Percentiles rank a stretch among this genome's conserved stretches.
Evolutionary conservation across 1,140 invertebrate genomes (phyloP).

Genomic region (Matsumurasca onukii): DNA sequence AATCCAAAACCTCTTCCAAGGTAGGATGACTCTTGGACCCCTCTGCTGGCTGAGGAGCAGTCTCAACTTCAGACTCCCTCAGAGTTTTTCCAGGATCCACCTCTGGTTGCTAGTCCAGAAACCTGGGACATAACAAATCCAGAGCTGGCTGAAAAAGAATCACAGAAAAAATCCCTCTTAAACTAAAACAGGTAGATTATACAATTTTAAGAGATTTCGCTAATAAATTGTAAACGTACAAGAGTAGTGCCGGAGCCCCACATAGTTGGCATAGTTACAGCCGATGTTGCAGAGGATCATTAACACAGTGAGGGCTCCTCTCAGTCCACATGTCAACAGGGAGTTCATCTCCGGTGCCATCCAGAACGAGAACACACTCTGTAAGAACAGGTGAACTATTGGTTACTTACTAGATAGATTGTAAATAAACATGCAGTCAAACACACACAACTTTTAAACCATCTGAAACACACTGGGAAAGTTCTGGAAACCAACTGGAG

Average conservation of each 20-base stretch:
- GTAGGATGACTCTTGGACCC: too few relatives aligned
- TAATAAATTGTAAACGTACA: too few relatives aligned
- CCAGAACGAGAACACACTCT: conserved; percentile 35
- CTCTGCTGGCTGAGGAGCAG: too few relatives aligned
- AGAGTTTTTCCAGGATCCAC: neutral
- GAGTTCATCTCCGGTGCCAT: conserved; percentile 35
- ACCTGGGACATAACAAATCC: neutral
- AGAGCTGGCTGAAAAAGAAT: too few relatives aligned
- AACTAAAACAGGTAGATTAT: too few relatives aligned
- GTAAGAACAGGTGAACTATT: conserved; percentile 24
- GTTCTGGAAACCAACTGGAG: neutral
- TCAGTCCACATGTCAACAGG: conserved; percentile 16
- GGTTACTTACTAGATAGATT: neutral
- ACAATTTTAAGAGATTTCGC: too few relatives aligned
- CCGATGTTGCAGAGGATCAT: conserved; percentile 9
- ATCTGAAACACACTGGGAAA: neutral
- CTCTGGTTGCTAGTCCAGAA: too few relatives aligned
- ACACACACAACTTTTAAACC: neutral
- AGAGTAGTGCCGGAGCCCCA: too few relatives aligned
- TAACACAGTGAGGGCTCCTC: conserved; percentile 15
- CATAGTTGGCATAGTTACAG: conserved; percentile 1
- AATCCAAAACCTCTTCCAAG: too few relatives aligned
- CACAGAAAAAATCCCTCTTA: too few relatives aligned
- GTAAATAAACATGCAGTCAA: neutral
- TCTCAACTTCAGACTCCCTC: neutral